Evolutionary conservation across 2,797 vertebrate species (phyloP).

Genomic region (Scomberomorus guttatus): DNA sequence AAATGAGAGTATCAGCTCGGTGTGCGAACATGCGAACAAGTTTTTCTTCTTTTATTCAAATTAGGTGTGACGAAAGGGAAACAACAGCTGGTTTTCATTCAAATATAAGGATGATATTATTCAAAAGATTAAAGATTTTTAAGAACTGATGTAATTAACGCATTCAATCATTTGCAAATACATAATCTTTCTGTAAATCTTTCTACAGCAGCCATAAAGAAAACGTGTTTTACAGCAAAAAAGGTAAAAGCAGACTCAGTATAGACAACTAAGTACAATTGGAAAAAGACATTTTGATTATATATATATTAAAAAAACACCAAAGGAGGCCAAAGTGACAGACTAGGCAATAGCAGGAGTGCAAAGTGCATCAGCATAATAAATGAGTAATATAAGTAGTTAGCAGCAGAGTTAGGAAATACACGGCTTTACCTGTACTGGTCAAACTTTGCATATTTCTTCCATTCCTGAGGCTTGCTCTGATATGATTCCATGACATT

Average conservation of each 20-base stretch:
- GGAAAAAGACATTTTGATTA: neutral
- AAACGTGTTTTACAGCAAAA: neutral
- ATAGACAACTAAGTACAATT: neutral
- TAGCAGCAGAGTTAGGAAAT: neutral
- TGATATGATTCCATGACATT: conserved; percentile 92
- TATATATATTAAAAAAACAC: neutral
- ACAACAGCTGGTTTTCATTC: neutral
- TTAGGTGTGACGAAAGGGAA: neutral
- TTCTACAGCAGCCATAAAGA: neutral
- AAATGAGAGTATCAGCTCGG: neutral
- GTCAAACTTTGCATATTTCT: conserved; percentile 91
- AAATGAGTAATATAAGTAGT: conserved; percentile 2
- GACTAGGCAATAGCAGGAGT: neutral
- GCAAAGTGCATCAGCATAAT: conserved; percentile 42
- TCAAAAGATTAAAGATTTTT: neutral
- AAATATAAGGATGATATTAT: neutral
- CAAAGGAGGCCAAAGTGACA: no score
- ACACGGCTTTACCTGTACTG: conserved; percentile 89
- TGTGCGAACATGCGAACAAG: no score
- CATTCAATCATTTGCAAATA: neutral
- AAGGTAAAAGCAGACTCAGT: neutral
- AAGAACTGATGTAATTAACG: neutral
- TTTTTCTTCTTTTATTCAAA: conserved; percentile 30
- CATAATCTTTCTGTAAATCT: neutral
- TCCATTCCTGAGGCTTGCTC: conserved; percentile 93